Base-by-base conservation (phyloP, 2,797 vertebrate genomes). In the Potorous gilbertii region DNA sequence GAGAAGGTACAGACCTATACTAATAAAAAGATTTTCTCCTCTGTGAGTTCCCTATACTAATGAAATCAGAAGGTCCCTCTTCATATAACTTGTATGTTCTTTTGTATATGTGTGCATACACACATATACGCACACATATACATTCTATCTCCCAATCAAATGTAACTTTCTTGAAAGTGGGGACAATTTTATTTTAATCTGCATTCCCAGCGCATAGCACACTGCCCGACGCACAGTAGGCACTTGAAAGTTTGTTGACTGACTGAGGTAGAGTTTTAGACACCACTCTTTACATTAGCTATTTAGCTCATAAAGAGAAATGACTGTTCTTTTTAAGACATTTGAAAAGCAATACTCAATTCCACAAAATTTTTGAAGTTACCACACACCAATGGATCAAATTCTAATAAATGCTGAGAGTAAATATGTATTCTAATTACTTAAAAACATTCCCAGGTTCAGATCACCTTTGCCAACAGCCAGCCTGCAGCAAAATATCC, bases 401-500 rank as follows among this genome's bases (percentile, higher is more conserved):
- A 93, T 14, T 3, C 90, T 54, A 16, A 91, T 0, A 0, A n/a
- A 89, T 55, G 50, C 52, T 96, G 34, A 62, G 27, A 46, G 91
- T 16, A 87, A 94, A 96, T 94, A 94, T 46, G 66, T 57, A 50
- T 94, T 94, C 92, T 92, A 94, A 52, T 93, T 11, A 93, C 59
- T 59, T 87, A 92, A 89, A 74, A 91, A 91, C 81, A 50, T 96
- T 94, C 56, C 52, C 92, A n/a, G 92, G 94, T 6, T 93, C 91
- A 92, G 91, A 93, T 93, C 95, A 95, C 94, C 91, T 57, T 93
- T 91, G 93, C 96, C 97, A 97, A 97, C 11, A 66, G 56, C 91
- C 95, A 98, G 95, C 98, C 98, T 94, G 92, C 16, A 97, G 97
- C 95, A 94, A 96, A 95, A 59, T n/a, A 62, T 46, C 55, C 92